phyloP scores from a whole-genome alignment of 2,888 invertebrate genomes.

The Schizaphis graminum region DNA sequence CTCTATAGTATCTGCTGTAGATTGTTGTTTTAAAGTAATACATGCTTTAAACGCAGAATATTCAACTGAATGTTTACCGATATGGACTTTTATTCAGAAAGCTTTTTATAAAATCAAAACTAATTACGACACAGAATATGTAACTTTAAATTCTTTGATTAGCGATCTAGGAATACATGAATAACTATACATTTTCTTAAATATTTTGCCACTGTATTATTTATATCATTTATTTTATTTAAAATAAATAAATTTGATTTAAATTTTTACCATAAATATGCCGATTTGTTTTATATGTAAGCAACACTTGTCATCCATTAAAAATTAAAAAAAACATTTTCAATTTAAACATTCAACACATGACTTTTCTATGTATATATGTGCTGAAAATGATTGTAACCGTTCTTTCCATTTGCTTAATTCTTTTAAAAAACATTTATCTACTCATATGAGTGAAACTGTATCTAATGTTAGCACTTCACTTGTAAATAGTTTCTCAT shows the following conservation, averaged over 20 bases:
- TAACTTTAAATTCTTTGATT: not conserved
- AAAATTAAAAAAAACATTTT: slow-evolving; percentile 17
- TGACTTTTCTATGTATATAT: not conserved
- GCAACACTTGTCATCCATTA: not conserved
- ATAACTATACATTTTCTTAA: not conserved
- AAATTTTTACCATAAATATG: not conserved
- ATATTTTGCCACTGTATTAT: not conserved
- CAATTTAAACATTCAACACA: not conserved
- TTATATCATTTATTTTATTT: no score
- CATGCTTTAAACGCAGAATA: not conserved
- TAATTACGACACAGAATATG: not conserved
- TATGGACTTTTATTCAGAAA: slow-evolving; percentile 1
- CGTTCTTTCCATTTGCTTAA: slow-evolving; percentile 1
- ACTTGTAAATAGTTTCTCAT: not conserved
- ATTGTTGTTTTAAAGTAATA: not conserved
- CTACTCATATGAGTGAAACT: not conserved
- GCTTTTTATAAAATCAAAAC: not conserved
- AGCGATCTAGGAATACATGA: not conserved
- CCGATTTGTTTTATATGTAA: slow-evolving; percentile 1
- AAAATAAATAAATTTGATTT: no score
- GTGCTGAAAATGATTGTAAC: not conserved
- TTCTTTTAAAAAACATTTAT: not conserved
- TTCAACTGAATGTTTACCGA: not conserved
- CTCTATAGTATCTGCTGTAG: not conserved
- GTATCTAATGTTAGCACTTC: not conserved